Evolutionary conservation across 2,888 invertebrate species (phyloP).

Genomic region (Thereva unica): DNA sequence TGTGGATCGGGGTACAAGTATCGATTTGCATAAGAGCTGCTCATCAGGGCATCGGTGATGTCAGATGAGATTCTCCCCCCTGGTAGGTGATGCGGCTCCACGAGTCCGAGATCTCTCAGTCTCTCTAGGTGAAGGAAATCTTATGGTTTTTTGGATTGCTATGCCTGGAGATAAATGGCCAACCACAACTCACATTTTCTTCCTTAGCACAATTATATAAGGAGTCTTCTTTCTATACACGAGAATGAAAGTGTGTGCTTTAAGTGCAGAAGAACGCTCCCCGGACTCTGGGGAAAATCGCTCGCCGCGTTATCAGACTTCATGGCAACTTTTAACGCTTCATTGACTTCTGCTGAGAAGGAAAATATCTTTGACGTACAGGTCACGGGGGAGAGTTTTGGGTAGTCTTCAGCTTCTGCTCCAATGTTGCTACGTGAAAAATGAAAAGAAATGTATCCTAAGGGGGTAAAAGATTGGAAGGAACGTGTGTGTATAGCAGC

Average conservation of each 20-base stretch:
- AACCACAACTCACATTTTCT: slow-evolving; percentile 22
- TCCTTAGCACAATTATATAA: slow-evolving; percentile 16
- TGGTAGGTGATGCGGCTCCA: background rate
- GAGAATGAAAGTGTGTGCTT: background rate
- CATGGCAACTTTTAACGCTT: slow-evolving; percentile 42
- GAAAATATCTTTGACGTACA: too few species aligned
- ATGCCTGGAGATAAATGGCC: slow-evolving; percentile 18
- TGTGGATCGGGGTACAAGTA: slow-evolving; percentile 4
- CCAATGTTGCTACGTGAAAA: too few species aligned
- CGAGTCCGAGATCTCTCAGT: slow-evolving; percentile 9
- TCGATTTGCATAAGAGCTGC: slow-evolving; percentile 24
- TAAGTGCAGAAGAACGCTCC: background rate
- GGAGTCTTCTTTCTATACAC: slow-evolving; percentile 1
- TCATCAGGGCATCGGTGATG: background rate
- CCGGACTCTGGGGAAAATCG: slow-evolving; percentile 23
- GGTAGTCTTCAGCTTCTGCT: too few species aligned
- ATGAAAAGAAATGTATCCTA: too few species aligned
- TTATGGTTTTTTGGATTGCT: slow-evolving; percentile 10
- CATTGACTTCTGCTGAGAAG: slow-evolving; percentile 33
- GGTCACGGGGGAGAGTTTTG: too few species aligned
- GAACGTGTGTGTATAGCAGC: too few species aligned
- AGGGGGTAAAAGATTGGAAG: too few species aligned
- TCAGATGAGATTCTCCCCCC: background rate
- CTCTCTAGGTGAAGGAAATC: slow-evolving; percentile 8
- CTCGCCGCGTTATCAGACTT: slow-evolving; percentile 40